phyloP scores from a whole-genome alignment of 2,888 invertebrate species.

The Trichacis sp. region DNA sequence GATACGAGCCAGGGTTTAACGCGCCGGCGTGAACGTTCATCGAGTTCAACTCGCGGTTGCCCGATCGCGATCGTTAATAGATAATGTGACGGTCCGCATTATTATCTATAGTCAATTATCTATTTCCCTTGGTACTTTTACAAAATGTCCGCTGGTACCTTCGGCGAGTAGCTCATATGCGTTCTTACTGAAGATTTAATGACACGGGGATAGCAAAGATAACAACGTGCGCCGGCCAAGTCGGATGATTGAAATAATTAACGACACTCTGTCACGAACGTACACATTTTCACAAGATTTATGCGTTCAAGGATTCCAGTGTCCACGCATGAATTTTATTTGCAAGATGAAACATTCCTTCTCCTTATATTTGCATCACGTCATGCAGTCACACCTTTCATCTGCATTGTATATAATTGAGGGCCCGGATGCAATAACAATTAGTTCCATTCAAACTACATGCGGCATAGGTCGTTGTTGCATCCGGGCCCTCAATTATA shows the following conservation, averaged over 20 bases:
- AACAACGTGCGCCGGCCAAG: neutral
- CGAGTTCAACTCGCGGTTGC: slow-evolving; percentile 36
- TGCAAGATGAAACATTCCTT: no score
- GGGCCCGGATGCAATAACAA: no score
- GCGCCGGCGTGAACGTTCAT: slow-evolving; percentile 36
- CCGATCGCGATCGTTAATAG: slow-evolving; percentile 52
- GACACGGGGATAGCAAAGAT: slow-evolving; percentile 14
- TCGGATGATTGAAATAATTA: slow-evolving; percentile 3
- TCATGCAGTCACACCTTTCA: no score
- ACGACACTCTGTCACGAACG: neutral
- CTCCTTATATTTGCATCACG: no score
- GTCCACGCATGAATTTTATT: no score
- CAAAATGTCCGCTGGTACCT: slow-evolving; percentile 14
- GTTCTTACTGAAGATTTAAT: slow-evolving; percentile 15
- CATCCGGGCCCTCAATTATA: no score
- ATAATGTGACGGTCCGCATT: slow-evolving; percentile 49
- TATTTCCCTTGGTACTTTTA: slow-evolving; percentile 26
- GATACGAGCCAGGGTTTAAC: slow-evolving; percentile 28
- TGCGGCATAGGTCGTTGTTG: no score
- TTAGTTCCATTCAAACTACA: no score
- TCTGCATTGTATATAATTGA: no score
- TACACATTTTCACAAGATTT: neutral
- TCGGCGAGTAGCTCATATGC: slow-evolving; percentile 7
- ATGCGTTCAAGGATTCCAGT: no score
- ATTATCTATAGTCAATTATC: slow-evolving; percentile 47